These are phyloP conservation scores for Buceros bicornis DNA, from an alignment of 2,797 vertebrate species.

Conservation along the genomic window DNA sequence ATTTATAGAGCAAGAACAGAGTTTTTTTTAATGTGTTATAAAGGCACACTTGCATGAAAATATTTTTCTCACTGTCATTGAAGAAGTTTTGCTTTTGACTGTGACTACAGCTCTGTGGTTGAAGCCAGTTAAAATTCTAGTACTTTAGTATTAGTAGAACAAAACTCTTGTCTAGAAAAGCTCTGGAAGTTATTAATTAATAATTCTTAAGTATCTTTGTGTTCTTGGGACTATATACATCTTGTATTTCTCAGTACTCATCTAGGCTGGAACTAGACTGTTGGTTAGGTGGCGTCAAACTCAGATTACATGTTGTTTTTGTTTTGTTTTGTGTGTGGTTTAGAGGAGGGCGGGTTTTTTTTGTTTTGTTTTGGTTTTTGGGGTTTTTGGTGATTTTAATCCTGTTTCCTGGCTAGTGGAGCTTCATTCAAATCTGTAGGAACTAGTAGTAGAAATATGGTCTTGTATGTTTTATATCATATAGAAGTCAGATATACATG, in stretches of 20 bases:
- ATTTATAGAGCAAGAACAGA: background rate
- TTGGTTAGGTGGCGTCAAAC: background rate
- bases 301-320: background rate
- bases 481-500: background rate
- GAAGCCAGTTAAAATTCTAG: background rate
- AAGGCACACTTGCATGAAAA: background rate
- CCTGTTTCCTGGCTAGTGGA: background rate
- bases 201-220: background rate
- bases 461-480: background rate
- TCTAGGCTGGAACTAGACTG: background rate
- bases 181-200: background rate
- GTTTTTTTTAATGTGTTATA: background rate
- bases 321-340: background rate
- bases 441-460: background rate
- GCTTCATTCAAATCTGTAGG: background rate
- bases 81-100: background rate
- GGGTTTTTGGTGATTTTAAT: background rate
- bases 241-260: background rate
- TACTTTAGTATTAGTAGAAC: background rate
- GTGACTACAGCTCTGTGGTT: background rate
- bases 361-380: background rate
- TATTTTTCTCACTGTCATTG: background rate
- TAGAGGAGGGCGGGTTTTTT: too few relatives aligned
- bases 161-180: background rate
- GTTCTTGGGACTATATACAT: background rate